Percentiles rank a stretch among this genome's conserved stretches.
Conservation (phyloP, 2,888 invertebrate genomes). For the Amphipyra berbera region DNA sequence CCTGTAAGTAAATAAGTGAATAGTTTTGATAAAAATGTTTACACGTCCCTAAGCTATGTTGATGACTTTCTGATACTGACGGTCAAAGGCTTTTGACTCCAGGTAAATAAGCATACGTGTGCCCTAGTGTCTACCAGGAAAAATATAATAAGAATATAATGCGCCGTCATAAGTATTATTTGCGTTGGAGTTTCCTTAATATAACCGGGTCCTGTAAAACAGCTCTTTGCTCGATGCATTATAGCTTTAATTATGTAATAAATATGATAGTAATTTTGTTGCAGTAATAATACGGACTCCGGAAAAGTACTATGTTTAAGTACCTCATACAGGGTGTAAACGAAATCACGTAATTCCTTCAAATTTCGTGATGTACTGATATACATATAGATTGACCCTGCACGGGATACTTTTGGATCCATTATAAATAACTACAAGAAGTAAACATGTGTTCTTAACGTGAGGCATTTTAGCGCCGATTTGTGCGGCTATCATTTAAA, state of each 20-base stretch:
- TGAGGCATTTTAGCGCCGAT: too few relatives aligned
- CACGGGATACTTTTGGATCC: too few relatives aligned
- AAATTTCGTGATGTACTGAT: too few relatives aligned
- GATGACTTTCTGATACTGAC: slow-evolving; percentile 5
- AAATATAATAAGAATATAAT: slow-evolving; percentile 16
- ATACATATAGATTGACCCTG: too few relatives aligned
- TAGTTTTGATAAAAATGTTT: neutral
- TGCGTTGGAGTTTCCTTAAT: slow-evolving; percentile 18
- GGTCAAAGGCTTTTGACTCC: slow-evolving; percentile 2
- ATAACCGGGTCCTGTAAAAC: neutral
- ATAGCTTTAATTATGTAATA: neutral
- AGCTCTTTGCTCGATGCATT: neutral
- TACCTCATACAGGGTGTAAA: too few relatives aligned
- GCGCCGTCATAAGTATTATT: slow-evolving; percentile 5
- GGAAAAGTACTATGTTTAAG: neutral
- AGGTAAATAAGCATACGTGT: neutral
- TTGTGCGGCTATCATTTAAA: too few relatives aligned
- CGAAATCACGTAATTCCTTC: too few relatives aligned
- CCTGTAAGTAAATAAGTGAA: neutral
- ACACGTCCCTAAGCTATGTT: neutral
- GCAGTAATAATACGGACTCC: neutral
- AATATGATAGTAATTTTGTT: neutral
- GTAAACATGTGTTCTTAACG: too few relatives aligned
- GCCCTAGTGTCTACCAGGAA: slow-evolving; percentile 28
- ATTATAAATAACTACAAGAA: too few relatives aligned